These are phyloP conservation scores for Lepidurus packardi DNA, from an alignment of 1,140 invertebrate species.

Conservation along the genomic window DNA sequence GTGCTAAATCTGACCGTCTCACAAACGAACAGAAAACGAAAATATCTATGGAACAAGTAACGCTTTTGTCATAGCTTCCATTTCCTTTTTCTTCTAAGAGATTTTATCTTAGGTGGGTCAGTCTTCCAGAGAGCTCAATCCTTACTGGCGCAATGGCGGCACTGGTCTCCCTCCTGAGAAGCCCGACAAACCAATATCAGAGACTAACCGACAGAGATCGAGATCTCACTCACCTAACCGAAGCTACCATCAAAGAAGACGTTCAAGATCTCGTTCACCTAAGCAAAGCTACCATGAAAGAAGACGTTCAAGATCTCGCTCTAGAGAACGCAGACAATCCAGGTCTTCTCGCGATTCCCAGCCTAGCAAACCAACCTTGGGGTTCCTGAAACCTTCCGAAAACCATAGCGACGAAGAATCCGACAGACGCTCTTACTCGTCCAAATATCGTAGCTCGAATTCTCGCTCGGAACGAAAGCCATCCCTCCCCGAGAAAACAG, in stretches of 20 bases:
- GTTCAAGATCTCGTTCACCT: neutral
- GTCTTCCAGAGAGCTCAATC: slow-evolving; percentile 74
- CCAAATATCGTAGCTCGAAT: neutral
- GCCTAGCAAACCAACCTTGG: neutral
- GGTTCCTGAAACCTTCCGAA: neutral
- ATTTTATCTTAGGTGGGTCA: slow-evolving; percentile 57
- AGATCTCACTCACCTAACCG: neutral
- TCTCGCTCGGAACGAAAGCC: neutral
- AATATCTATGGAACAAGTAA: slow-evolving; percentile 46
- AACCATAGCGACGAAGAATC: neutral
- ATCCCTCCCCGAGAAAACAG: neutral
- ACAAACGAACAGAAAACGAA: slow-evolving; percentile 50
- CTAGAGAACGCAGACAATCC: neutral
- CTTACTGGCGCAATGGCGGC: slow-evolving; percentile 85
- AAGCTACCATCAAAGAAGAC: neutral
- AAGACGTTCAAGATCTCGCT: neutral
- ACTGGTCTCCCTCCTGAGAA: slow-evolving; percentile 60
- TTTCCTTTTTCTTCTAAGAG: neutral
- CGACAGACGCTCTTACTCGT: neutral
- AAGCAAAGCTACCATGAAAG: neutral
- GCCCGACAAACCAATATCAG: neutral
- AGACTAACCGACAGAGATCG: neutral
- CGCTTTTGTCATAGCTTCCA: neutral
- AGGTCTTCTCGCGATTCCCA: neutral
- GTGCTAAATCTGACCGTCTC: neutral